Base-by-base conservation (phyloP, 2,113 vertebrate species). In the Melanostigma gelatinosum region DNA sequence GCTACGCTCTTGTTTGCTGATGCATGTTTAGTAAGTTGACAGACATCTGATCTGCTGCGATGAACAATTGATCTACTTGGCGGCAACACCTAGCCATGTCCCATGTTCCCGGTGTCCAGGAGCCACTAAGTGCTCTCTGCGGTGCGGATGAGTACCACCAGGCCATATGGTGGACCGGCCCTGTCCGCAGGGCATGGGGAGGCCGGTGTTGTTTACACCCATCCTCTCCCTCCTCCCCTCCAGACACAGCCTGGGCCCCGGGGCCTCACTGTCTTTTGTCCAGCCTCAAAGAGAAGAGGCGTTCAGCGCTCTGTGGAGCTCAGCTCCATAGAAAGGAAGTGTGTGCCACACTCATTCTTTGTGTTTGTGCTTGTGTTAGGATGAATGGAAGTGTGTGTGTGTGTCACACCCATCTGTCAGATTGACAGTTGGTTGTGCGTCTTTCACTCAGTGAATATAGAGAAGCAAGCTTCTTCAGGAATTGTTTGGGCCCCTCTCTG, bases 1-100 rank as follows among this genome's bases (percentile, higher is more conserved):
- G 86, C 82, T 88, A 79, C 55, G 44, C 89, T 86, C 85, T 88
- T 92, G 91, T 93, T 93, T 90, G 89, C 91, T 84, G 91, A 82
- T 90, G 91, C 88, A 81, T 93, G 93, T 94, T 92, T 90, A 86
- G 91, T 91, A 89, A 93, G 86, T 92, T 27, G 4, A 79, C 22
- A 80, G 91, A 90, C 90, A 94, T 79, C 79, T 20, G 89, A 94
- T 84, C 91, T 34, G 5, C 75, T 6, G 54, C 57, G 0, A 22
- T 94, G 86, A 89, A 94, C 94, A 89, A 93, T 94, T 91, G 36
- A 94, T 88, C 20, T 11, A 54, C 83, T 86, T 82, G 84, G 78
- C 58, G 79, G 86, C 80, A 85, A 85, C 90, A 88, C 85, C 72
- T 74, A 61, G 82, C 69, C 83, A 22, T n/a, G 79, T 81, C 68